Conservation (phyloP, 2,113 vertebrate species). For the Gambusia affinis region DNA sequence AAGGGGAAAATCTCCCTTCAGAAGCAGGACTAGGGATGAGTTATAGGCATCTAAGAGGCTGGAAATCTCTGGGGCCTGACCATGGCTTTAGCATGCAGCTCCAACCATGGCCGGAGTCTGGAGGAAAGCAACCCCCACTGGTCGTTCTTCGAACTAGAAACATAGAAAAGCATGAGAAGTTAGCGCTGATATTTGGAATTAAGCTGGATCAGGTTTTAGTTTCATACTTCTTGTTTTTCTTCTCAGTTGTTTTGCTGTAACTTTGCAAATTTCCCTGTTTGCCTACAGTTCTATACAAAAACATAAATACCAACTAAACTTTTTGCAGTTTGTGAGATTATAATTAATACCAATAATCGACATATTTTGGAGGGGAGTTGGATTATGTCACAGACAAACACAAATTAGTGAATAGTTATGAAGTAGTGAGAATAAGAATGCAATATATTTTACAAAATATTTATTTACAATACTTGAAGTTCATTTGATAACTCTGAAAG, state of each 20-base stretch:
- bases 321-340: too few relatives aligned
- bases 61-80: conserved; percentile 82
- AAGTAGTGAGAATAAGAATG: too few relatives aligned
- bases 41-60: conserved; percentile 84
- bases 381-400: background rate
- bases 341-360: too few relatives aligned
- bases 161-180: conserved; percentile 57
- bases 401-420: background rate
- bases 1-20: conserved; percentile 76
- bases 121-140: conserved; percentile 37
- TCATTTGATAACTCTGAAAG: too few relatives aligned
- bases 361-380: too few relatives aligned
- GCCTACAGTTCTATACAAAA: background rate
- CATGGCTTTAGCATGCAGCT: conserved; percentile 78
- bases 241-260: conserved; percentile 13
- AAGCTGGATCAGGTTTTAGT: conserved; percentile 39
- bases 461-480: too few relatives aligned
- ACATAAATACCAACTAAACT: background rate
- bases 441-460: too few relatives aligned
- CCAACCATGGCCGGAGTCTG: conserved; percentile 67
- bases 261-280: background rate
- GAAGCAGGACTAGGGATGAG: conserved; percentile 79
- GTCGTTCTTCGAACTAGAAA: conserved; percentile 55
- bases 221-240: conserved; percentile 37
- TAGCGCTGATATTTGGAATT: conserved; percentile 54